Evolutionary conservation across 2,888 invertebrate genomes (phyloP), one percentile per base, ranked within the genome.

Genomic region (Monopis laevigella): DNA sequence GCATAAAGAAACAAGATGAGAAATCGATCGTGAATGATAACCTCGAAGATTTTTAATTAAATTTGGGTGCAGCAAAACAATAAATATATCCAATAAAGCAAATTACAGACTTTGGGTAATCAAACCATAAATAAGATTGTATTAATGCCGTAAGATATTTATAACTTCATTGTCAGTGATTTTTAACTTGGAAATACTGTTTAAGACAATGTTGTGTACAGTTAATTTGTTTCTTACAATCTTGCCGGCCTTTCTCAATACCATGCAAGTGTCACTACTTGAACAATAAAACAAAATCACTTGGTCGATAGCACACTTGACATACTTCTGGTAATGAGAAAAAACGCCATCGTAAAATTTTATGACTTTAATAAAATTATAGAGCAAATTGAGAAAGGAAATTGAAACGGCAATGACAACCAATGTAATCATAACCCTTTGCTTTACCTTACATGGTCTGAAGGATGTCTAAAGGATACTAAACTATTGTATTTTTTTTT

Each of bases 251-350:
- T 73, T 71, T 63, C 55, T 59, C 46, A 47, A 46, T 32, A 32
- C 32, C 32, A 32, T 17, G 16, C 32, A 17, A 32, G 32, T 32
- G 48, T 48, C 53, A 50, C 49, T 51, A 67, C 64, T 66, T 59
- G 66, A 65, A 69, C 68, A 70, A 68, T 71, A 73, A 72, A 71
- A 69, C 47, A 61, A 55, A 43, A 44, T 41, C 42, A 63, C 48
- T 48, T 49, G 55, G 58, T 47, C 51, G 49, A 39, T 39, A 21
- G 49, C 61, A 56, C 64, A 62, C 74, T 75, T 75, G 74, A 74
- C 73, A 74, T 50, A 74, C 65, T 72, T 55, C 13, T 10, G 32
- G 17, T 32, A 32, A 32, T 32, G 17, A 32, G 16, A 32, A 32
- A 29, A 32, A 32, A 32, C 32, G 17, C 14, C 32, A 17, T 32